Evolutionary conservation across 2,113 vertebrate genomes (phyloP).

Genomic region (Pseudorhombus dupliciocellatus): DNA sequence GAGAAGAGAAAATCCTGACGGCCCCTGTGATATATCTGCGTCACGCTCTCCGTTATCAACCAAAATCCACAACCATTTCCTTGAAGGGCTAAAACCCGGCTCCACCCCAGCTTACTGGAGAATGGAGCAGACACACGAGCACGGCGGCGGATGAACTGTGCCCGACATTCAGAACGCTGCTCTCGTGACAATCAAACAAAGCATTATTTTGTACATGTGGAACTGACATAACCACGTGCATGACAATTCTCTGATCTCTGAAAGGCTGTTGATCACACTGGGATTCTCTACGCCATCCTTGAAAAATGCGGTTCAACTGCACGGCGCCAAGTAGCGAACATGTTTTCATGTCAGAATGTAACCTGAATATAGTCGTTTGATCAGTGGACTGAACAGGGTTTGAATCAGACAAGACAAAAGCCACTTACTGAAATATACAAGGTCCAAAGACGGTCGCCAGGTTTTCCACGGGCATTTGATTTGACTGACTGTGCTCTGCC

Average conservation of each 20-base stretch:
- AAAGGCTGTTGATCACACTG: background rate
- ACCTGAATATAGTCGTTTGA: background rate
- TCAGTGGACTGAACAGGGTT: constrained; percentile 2
- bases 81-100: constrained; percentile 19
- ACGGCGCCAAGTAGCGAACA: background rate
- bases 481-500: constrained; percentile 77
- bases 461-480: constrained; percentile 86
- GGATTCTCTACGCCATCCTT: background rate
- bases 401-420: constrained; percentile 25
- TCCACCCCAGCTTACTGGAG: constrained; percentile 19
- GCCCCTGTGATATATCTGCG: constrained; percentile 24
- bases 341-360: background rate
- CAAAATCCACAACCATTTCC: constrained; percentile 59
- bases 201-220: background rate
- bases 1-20: constrained; percentile 39
- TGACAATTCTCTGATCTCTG: background rate
- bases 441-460: constrained; percentile 85
- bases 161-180: background rate
- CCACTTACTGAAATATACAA: constrained; percentile 82
- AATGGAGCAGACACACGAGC: constrained; percentile 12
- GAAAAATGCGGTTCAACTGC: background rate
- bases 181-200: background rate
- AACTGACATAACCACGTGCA: background rate
- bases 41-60: constrained; percentile 30
- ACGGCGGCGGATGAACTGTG: constrained; percentile 1